Evolutionary conservation across 2,797 vertebrate genomes (phyloP).

Genomic region (Cirrhinus molitorella): DNA sequence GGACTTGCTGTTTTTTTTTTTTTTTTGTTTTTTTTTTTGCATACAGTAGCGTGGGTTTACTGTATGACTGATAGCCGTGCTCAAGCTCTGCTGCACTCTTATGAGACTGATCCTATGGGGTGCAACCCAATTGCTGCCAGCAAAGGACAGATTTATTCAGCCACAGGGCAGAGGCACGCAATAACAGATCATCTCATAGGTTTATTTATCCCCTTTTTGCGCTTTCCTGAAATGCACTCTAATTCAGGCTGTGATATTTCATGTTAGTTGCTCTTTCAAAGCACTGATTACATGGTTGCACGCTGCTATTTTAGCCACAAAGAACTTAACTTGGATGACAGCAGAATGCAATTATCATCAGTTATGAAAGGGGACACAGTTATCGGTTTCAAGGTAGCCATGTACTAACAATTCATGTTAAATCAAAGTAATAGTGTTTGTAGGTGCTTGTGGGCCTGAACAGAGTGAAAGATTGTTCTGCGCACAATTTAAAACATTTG

Average conservation of each 20-base stretch:
- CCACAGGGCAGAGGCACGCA: conserved; percentile 24
- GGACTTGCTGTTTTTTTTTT: not conserved
- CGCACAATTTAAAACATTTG: not conserved
- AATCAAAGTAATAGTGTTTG: not conserved
- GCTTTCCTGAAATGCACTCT: conserved; percentile 19
- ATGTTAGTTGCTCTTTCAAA: not conserved
- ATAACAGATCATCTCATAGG: conserved; percentile 43
- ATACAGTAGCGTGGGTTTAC: conserved; percentile 15
- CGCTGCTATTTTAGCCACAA: not conserved
- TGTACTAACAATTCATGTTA: not conserved
- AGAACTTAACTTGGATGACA: not conserved
- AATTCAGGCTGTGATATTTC: conserved; percentile 5
- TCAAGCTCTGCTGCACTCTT: conserved; percentile 27
- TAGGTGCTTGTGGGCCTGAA: not conserved
- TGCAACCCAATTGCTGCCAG: conserved; percentile 43
- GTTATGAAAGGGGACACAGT: not conserved
- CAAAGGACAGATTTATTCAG: conserved; percentile 45
- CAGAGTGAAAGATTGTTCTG: not conserved
- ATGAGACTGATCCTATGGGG: conserved; percentile 43
- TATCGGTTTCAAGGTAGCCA: not conserved
- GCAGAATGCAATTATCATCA: not conserved
- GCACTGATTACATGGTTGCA: not conserved
- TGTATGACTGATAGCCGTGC: conserved; percentile 21
- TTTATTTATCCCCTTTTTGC: not conserved
- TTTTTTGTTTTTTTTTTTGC: not conserved